phyloP scores from a whole-genome alignment of 2,888 invertebrate species.

The Lasius platythorax region DNA sequence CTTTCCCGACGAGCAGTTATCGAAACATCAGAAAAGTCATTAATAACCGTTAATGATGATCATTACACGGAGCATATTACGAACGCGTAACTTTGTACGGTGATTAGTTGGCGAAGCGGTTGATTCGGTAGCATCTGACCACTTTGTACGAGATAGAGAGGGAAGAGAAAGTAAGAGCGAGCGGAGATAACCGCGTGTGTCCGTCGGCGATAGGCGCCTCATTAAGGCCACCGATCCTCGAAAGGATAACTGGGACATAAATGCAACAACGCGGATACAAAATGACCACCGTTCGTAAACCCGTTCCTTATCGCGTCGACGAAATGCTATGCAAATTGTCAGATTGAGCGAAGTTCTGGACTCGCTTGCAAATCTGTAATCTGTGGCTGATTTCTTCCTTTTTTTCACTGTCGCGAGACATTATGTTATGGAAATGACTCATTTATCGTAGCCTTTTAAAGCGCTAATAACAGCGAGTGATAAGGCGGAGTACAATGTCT shows the following conservation, averaged over 20 bases:
- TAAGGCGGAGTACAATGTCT: constrained; percentile 18
- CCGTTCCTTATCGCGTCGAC: constrained; percentile 37
- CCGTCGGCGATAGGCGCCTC: constrained; percentile 28
- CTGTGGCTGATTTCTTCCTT: neutral
- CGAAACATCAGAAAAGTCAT: neutral
- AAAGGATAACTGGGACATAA: constrained; percentile 48
- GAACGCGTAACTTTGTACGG: neutral
- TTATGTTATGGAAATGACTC: constrained; percentile 44
- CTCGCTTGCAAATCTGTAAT: constrained; percentile 12
- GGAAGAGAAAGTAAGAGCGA: constrained; percentile 6
- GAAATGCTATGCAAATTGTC: constrained; percentile 37
- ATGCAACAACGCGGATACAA: constrained; percentile 35
- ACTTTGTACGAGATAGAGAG: neutral
- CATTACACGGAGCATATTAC: constrained; percentile 1
- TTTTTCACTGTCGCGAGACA: neutral
- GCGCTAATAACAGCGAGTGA: constrained; percentile 16
- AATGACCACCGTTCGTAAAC: constrained; percentile 32
- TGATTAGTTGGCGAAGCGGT: constrained; percentile 9
- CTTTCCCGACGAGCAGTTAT: neutral
- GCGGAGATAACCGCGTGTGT: constrained; percentile 25
- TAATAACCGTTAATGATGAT: constrained; percentile 21
- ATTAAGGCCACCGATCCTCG: constrained; percentile 37
- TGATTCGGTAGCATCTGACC: constrained; percentile 7
- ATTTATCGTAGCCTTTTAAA: constrained; percentile 39
- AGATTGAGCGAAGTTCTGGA: constrained; percentile 26